Evolutionary conservation across 2,797 vertebrate species (phyloP).

Genomic region (Apogon hyalosoma): DNA sequence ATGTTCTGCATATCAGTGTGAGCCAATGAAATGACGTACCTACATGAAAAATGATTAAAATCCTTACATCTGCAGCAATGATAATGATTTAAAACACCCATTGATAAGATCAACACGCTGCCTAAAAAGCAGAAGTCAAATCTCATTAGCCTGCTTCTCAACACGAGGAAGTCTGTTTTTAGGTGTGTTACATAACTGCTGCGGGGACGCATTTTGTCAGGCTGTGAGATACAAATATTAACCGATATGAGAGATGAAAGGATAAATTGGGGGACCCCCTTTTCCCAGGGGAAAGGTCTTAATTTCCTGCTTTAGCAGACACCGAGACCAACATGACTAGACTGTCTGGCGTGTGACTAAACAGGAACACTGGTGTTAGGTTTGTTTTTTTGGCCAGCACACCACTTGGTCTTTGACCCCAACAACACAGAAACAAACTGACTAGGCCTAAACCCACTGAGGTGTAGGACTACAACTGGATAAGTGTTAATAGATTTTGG

Average conservation of each 20-base stretch:
- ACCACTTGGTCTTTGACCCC: conserved; percentile 38
- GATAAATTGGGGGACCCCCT: conserved; percentile 7
- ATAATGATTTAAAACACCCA: conserved; percentile 29
- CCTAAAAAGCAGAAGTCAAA: conserved; percentile 44
- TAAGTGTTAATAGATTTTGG: too few species aligned
- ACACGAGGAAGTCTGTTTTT: conserved; percentile 27
- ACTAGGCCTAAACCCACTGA: not conserved
- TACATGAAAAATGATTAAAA: conserved; percentile 39
- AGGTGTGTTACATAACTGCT: conserved; percentile 55
- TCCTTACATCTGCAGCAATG: conserved; percentile 5
- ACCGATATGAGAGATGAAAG: conserved; percentile 47
- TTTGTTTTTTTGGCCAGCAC: conserved; percentile 29
- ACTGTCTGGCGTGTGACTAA: conserved; percentile 48
- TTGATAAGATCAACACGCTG: conserved; percentile 37
- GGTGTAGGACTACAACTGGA: not conserved
- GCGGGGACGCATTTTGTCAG: conserved; percentile 15
- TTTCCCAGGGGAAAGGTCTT: conserved; percentile 37
- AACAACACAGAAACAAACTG: conserved; percentile 8
- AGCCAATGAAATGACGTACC: not conserved
- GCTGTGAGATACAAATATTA: conserved; percentile 40
- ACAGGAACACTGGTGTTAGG: conserved; percentile 1
- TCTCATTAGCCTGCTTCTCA: conserved; percentile 32
- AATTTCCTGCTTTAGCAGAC: conserved; percentile 55
- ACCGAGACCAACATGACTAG: conserved; percentile 15
- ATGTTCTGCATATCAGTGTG: not conserved